These are phyloP conservation scores for Syrista parreyssii DNA, from an alignment of 2,888 invertebrate species.

Conservation along the genomic window DNA sequence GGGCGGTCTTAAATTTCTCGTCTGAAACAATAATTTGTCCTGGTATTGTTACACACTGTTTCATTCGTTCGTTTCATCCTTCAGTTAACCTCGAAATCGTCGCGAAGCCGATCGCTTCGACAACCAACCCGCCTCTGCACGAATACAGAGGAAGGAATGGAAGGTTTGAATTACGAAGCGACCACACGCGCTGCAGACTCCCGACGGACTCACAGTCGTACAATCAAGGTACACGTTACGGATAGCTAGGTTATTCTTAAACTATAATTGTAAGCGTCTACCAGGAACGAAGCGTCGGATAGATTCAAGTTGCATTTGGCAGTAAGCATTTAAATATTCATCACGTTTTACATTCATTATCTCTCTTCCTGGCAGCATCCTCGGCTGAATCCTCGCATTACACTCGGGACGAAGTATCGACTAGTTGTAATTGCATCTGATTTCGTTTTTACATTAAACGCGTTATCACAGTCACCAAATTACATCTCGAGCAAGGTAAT, in stretches of 20 bases:
- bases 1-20: not conserved
- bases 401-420: not conserved
- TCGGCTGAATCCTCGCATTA: not conserved
- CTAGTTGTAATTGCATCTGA: not conserved
- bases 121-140: not conserved
- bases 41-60: conserved; percentile 37
- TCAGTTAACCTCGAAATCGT: not conserved
- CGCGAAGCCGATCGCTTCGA: not conserved
- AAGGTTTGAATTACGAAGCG: not conserved
- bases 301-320: not conserved
- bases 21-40: conserved; percentile 42
- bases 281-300: conserved; percentile 43
- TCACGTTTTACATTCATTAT: not conserved
- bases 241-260: conserved; percentile 35
- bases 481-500: not conserved
- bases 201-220: conserved; percentile 9
- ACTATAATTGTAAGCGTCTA: conserved; percentile 33
- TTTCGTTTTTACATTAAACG: not conserved
- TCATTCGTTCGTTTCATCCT: not conserved
- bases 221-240: conserved; percentile 41
- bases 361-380: not conserved
- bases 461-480: conserved; percentile 1
- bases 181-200: not conserved
- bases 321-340: not conserved
- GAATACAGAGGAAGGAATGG: not conserved